Evolutionary conservation across 2,797 vertebrate species (phyloP), one percentile per base, ranked within the genome.

Genomic region (Anabas testudineus): DNA sequence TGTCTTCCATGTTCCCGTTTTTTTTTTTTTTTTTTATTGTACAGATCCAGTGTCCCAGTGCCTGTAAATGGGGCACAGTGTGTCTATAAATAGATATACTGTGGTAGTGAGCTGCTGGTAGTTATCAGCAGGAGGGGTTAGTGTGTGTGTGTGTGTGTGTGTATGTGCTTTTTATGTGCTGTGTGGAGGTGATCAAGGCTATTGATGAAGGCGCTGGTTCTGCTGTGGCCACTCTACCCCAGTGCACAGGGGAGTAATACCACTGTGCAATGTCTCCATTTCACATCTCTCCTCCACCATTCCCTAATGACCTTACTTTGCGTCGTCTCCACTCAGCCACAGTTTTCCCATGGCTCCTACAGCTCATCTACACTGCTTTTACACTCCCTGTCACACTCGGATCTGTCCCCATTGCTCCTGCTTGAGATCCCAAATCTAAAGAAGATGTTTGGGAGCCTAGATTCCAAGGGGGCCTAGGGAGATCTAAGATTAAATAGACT

Each of bases 31-130:
- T 60, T 47, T 75, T 80, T 80, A 75, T 76, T 82, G 39, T 76
- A 71, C 79, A 78, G 63, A 81, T 83, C 54, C 56, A 73, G 69
- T 84, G 80, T 90, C 83, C 83, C 80, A 43, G 56, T 77, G 80
- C 69, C 34, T 85, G 83, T 85, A 89, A 91, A 89, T 91, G 75
- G 88, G 77, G 74, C 88, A 86, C 83, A 67, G 51, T 21, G 63
- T 65, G 67, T 71, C 90, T 91, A 90, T 91, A 88, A 88, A 89
- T 91, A 89, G 87, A 78, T 75, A 42, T 65, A 74, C 66, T 76
- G 80, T 84, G 76, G 55, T 71, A 73, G 67, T 0, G 10, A 65
- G 81, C 76, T 67, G 59, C 74, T 5, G 36, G 75, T 87, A 53
- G 76, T 81, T 80, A 71, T 80, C 71, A 71, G 56, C 67, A 18